Conservation (phyloP, 2,797 vertebrate genomes). For the Nothura maculosa region DNA sequence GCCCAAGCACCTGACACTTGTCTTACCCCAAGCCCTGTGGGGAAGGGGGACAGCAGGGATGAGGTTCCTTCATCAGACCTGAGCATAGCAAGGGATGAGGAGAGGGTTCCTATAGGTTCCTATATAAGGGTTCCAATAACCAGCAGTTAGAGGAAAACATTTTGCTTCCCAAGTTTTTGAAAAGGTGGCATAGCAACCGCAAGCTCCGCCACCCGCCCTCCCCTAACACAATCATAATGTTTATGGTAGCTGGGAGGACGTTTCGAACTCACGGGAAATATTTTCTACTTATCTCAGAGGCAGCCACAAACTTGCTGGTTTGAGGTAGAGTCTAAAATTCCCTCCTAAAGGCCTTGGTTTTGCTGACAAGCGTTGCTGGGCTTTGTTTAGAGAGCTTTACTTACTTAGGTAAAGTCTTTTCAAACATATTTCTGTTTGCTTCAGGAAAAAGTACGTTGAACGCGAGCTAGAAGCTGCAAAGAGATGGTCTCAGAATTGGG, state of each 20-base stretch:
- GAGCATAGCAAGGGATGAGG: rapidly evolving
- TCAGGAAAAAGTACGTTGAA: constrained; percentile 79
- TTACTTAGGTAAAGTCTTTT: not conserved
- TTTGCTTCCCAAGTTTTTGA: rapidly evolving
- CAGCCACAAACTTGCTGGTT: not conserved
- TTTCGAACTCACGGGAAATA: not conserved
- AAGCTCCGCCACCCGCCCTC: not conserved
- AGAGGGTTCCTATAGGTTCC: too few relatives aligned
- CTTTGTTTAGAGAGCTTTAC: rapidly evolving
- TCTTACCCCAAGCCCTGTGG: not conserved
- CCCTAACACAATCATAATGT: rapidly evolving
- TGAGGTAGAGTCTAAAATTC: not conserved
- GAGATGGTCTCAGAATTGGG: constrained; percentile 88
- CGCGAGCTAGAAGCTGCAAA: constrained; percentile 73
- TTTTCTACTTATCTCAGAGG: rapidly evolving
- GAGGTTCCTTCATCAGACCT: not conserved
- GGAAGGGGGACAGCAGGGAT: rapidly evolving
- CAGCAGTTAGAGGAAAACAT: rapidly evolving
- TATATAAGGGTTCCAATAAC: too few relatives aligned
- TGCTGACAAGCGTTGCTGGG: not conserved
- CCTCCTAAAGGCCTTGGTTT: not conserved
- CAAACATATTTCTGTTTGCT: not conserved
- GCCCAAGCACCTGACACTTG: rapidly evolving
- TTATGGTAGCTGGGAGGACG: not conserved
- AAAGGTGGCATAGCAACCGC: too few relatives aligned